Percentiles rank a stretch among this genome's conserved stretches.
These are phyloP conservation scores for Cryptus armator DNA, from an alignment of 2,888 invertebrate genomes.

Conservation along the genomic window DNA sequence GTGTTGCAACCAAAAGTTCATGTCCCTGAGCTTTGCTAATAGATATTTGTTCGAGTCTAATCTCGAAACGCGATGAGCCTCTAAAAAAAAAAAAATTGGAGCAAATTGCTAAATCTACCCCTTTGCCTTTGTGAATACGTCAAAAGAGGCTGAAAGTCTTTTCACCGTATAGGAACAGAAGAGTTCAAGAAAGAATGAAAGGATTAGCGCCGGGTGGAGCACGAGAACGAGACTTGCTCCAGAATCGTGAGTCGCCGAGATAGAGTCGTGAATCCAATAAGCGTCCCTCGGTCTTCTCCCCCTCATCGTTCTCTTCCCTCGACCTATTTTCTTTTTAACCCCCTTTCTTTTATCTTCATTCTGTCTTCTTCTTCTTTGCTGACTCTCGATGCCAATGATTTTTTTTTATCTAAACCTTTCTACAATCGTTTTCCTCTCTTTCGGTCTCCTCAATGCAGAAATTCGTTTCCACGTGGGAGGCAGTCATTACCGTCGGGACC, in stretches of 20 bases:
- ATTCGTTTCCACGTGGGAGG: conserved; percentile 82
- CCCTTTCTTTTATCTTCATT: conserved; percentile 18
- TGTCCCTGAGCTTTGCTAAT: neutral
- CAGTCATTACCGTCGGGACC: conserved; percentile 78
- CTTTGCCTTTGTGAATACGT: neutral
- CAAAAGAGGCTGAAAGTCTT: neutral
- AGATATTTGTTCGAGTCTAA: neutral
- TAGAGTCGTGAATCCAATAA: conserved; percentile 78
- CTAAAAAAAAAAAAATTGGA: neutral
- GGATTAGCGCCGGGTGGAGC: conserved; percentile 21
- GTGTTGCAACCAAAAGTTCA: conserved; percentile 8
- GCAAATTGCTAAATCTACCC: neutral
- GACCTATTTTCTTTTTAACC: conserved; percentile 26
- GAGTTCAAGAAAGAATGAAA: neutral
- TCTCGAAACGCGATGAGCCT: neutral
- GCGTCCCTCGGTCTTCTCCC: conserved; percentile 60
- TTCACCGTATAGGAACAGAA: neutral
- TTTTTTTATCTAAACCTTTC: conserved; percentile 24
- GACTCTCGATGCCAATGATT: conserved; percentile 33
- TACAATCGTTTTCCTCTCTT: conserved; percentile 56
- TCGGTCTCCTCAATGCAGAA: conserved; percentile 70
- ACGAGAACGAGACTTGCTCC: conserved; percentile 74
- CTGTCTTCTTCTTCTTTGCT: conserved; percentile 18
- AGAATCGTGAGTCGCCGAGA: conserved; percentile 75
- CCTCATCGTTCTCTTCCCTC: conserved; percentile 71